Evolutionary conservation across 2,797 vertebrate genomes (phyloP), one percentile per base, ranked within the genome.

Genomic region (Pogoniulus pusillus): DNA sequence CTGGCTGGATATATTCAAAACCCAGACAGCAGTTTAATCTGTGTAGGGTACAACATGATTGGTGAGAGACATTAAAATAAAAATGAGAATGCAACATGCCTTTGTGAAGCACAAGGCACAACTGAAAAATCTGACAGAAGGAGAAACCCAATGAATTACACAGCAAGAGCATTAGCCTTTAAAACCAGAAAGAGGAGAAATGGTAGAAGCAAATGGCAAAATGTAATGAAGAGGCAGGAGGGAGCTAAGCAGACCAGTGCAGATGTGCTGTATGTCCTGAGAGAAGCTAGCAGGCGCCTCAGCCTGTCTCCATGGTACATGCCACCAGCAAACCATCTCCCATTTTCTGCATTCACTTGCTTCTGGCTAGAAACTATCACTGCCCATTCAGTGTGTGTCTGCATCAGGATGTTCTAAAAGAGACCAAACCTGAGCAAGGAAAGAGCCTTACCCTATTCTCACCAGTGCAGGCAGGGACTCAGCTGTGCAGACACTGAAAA

Each of bases 141-240:
- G 55, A 75, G 53, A 81, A 85, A 62, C 64, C 65, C 49, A 54
- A 82, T 27, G 60, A 81, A 77, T 76, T 41, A 75, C 37, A 62
- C 29, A 85, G 78, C 62, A 93, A 94, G 83, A 94, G 82, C 83
- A 91, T 59, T 24, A 81, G 86, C 83, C 62, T 78, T 78, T 26
- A 84, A 89, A 72, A 89, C 81, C 34, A 77, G 26, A 23, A 79
- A 91, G 59, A 85, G 90, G 91, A 80, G 26, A 76, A 91, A 85
- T 35, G 47, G 60, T 29, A 85, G 82, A 89, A 90, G 66, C 88
- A 93, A 91, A 85, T 8, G 78, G 79, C 49, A 60, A 94, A 91
- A 89, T 66, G 51, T 27, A 85, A 75, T 72, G 74, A 85, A 51
- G 53, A 93, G 94, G 90, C 90, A 78, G 53, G 64, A 80, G 20